These are phyloP conservation scores for Lordiphosa fenestrarum DNA, from an alignment of 2,888 invertebrate genomes.

Conservation along the genomic window DNA sequence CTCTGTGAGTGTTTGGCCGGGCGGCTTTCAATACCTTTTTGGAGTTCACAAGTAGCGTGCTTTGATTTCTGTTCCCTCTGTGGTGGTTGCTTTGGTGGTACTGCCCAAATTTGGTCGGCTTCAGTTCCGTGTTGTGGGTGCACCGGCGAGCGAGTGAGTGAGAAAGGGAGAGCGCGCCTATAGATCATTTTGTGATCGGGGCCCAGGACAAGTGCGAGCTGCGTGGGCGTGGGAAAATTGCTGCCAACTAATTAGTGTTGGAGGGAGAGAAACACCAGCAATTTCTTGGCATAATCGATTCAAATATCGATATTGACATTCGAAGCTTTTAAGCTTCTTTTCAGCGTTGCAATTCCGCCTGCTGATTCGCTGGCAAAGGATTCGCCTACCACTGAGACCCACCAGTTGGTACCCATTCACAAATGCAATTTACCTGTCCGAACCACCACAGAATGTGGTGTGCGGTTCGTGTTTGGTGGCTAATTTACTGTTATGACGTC, in stretches of 20 bases:
- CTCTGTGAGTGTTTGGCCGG: conserved; percentile 31
- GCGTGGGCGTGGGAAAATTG: conserved; percentile 69
- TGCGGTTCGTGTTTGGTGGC: conserved; percentile 10
- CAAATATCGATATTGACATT: too few relatives aligned
- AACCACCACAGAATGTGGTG: too few relatives aligned
- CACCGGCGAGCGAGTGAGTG: too few relatives aligned
- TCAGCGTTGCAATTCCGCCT: too few relatives aligned
- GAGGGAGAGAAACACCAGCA: too few relatives aligned
- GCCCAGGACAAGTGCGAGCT: conserved; percentile 54
- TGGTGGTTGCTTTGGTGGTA: conserved; percentile 24
- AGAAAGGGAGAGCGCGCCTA: conserved; percentile 20
- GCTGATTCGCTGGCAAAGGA: too few relatives aligned
- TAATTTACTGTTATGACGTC: conserved; percentile 70
- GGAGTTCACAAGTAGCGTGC: conserved; percentile 57
- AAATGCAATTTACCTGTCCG: too few relatives aligned
- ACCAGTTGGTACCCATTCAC: too few relatives aligned
- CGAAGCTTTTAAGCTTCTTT: too few relatives aligned
- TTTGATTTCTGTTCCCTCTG: conserved; percentile 50
- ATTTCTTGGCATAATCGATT: too few relatives aligned
- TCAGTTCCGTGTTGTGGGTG: conserved; percentile 13
- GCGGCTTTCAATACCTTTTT: conserved; percentile 47
- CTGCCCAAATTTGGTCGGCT: conserved; percentile 64
- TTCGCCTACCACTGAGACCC: too few relatives aligned
- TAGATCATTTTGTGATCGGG: conserved; percentile 61
- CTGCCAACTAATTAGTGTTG: conserved; percentile 54